Conservation (phyloP, 2,113 vertebrate species). For the Pantherophis guttatus region DNA sequence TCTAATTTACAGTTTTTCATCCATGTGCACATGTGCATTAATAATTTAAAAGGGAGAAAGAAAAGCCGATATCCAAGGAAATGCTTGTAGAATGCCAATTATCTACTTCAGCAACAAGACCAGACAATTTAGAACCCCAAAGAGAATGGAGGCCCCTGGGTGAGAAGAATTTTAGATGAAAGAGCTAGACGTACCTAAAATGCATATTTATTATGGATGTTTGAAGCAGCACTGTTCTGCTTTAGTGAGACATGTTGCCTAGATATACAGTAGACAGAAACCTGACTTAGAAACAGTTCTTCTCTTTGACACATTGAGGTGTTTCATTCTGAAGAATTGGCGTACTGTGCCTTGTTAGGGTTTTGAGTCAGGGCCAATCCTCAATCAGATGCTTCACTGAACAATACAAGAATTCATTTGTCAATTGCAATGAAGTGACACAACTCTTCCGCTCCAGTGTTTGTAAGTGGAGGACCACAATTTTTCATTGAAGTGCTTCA, state of each 20-base stretch:
- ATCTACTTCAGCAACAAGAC: background rate
- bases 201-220: background rate
- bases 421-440: background rate
- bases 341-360: background rate
- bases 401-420: background rate
- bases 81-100: background rate
- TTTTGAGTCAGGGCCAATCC: background rate
- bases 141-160: background rate
- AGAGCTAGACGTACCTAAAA: background rate
- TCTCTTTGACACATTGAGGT: background rate
- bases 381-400: background rate
- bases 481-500: background rate
- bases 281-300: background rate
- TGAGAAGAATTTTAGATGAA: background rate
- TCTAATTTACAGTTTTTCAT: background rate
- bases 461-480: background rate
- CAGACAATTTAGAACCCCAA: background rate
- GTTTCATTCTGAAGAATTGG: background rate
- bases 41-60: background rate
- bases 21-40: background rate
- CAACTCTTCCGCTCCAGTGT: background rate
- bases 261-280: background rate
- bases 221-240: background rate
- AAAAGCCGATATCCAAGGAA: background rate
- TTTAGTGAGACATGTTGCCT: background rate